Evolutionary conservation across 2,797 vertebrate species (phyloP).

Genomic region (Champsocephalus esox): DNA sequence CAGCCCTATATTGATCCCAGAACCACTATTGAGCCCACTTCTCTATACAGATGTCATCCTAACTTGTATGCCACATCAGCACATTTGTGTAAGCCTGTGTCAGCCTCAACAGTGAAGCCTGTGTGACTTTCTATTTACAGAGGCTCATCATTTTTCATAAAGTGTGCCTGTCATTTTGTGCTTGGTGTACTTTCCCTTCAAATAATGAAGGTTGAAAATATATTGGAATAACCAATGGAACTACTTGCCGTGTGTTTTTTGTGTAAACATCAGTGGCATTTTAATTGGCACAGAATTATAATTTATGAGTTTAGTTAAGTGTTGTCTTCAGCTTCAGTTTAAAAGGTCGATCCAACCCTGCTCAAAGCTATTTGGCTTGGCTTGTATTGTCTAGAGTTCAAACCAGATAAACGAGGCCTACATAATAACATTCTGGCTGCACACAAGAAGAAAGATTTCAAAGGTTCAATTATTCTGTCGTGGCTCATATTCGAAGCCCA

Average conservation of each 20-base stretch:
- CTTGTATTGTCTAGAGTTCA: not conserved
- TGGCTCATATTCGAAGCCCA: not conserved
- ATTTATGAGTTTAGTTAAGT: not conserved
- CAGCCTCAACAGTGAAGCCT: not conserved
- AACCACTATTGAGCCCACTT: not conserved
- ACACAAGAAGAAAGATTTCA: not conserved
- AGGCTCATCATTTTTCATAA: not conserved
- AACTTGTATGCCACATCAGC: slow-evolving; percentile 1
- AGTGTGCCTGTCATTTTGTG: not conserved
- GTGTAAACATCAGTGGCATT: not conserved
- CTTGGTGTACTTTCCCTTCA: slow-evolving; percentile 6
- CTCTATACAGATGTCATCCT: not conserved
- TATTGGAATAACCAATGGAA: not conserved
- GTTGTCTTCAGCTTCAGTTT: not conserved
- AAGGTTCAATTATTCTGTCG: not conserved
- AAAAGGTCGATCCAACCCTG: not conserved
- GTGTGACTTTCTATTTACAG: not conserved
- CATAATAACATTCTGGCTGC: not conserved
- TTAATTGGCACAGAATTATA: not conserved
- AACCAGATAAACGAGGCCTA: slow-evolving; percentile 5
- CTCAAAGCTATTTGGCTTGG: not conserved
- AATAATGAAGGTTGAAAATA: slow-evolving; percentile 4
- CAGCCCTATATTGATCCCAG: not conserved
- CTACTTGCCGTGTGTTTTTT: not conserved
- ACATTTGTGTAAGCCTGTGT: not conserved